These are phyloP conservation scores for Ichneumoninae sp. DNA, from an alignment of 2,888 invertebrate species.

Conservation along the genomic window DNA sequence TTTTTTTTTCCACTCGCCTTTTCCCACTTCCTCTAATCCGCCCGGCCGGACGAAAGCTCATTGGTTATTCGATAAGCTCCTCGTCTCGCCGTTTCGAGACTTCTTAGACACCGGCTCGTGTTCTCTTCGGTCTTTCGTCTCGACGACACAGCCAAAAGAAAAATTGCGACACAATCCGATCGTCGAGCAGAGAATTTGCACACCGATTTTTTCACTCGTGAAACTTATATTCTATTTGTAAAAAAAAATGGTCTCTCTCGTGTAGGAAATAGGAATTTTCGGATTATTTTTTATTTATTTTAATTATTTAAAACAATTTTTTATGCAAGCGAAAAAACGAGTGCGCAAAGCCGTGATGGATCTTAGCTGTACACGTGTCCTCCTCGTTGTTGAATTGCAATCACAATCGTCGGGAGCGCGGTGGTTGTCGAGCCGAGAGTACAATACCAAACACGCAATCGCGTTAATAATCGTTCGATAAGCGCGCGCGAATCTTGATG, in stretches of 20 bases:
- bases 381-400: slow-evolving; percentile 15
- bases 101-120: neutral
- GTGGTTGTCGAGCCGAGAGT: slow-evolving; percentile 20
- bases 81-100: neutral
- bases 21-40: neutral
- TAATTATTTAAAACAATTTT: neutral
- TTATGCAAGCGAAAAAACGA: neutral
- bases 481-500: slow-evolving; percentile 59
- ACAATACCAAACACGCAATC: slow-evolving; percentile 47
- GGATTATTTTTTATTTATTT: neutral
- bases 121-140: neutral
- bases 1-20: too few species aligned
- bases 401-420: slow-evolving; percentile 10
- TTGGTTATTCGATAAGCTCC: neutral
- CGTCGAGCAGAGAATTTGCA: neutral
- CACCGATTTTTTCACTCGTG: neutral
- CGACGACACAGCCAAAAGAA: neutral
- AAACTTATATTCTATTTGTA: neutral
- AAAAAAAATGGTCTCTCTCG: neutral
- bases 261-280: neutral
- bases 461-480: slow-evolving; percentile 66
- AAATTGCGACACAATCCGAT: slow-evolving; percentile 3
- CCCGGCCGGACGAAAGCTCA: neutral
- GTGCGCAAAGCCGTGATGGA: neutral
- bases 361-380: neutral